A percentile compares a stretch with the other conserved stretches of the same genome.
Conservation (phyloP, 1,140 invertebrate species). For the Leptinotarsa lineolata region DNA sequence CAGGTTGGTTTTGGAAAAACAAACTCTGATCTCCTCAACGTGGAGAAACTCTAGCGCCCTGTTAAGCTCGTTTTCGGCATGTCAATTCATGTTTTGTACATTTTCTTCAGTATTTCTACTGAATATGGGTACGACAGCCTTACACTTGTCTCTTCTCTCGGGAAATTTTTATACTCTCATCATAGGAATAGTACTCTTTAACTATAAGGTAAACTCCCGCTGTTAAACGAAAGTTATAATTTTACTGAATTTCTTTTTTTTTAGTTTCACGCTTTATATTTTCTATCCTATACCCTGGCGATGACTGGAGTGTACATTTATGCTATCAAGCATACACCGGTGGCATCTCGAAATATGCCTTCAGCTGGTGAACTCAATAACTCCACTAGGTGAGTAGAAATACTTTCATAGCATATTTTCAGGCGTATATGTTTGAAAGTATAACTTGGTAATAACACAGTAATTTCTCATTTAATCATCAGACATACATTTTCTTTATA, state of each 20-base stretch:
- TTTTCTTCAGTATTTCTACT: conserved; percentile 76
- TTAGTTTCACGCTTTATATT: conserved; percentile 82
- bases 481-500: too few relatives aligned
- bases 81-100: conserved; percentile 75
- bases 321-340: conserved; percentile 66
- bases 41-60: conserved; percentile 65
- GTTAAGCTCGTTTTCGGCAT: conserved; percentile 61
- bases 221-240: neutral
- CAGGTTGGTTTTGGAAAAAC: conserved; percentile 58
- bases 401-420: neutral
- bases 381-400: conserved; percentile 30
- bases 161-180: conserved; percentile 86
- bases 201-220: conserved; percentile 70
- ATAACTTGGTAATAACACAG: too few relatives aligned
- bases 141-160: conserved; percentile 82
- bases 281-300: conserved; percentile 75
- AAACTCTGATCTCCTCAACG: conserved; percentile 57
- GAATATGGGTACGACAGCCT: conserved; percentile 77
- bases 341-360: conserved; percentile 52
- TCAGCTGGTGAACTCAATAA: conserved; percentile 35
- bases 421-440: too few relatives aligned
- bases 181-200: conserved; percentile 78
- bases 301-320: conserved; percentile 77
- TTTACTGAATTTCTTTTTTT: conserved; percentile 48
- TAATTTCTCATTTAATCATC: too few relatives aligned